Evolutionary conservation across 2,888 invertebrate genomes (phyloP).

Genomic region (Lycocerus yunnanus): DNA sequence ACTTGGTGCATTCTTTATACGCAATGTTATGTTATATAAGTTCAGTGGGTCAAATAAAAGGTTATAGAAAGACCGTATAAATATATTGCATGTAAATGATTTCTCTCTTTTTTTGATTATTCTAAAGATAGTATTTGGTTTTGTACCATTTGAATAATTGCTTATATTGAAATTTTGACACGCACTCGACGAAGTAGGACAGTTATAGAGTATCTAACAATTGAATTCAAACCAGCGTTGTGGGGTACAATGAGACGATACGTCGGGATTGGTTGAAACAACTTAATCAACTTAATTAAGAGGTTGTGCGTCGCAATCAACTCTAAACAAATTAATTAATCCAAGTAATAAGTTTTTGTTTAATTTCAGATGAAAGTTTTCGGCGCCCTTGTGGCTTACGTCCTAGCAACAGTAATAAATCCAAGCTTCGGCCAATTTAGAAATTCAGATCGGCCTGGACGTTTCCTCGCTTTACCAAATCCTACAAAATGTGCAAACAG

Average conservation of each 20-base stretch:
- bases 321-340: not conserved
- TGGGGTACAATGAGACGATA: too few species aligned
- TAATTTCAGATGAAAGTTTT: slow-evolving; percentile 68
- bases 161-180: too few species aligned
- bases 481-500: slow-evolving; percentile 83
- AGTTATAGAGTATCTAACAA: not conserved
- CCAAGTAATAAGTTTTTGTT: slow-evolving; percentile 13
- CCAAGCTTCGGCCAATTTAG: slow-evolving; percentile 62
- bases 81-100: slow-evolving; percentile 19
- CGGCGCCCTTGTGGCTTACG: slow-evolving; percentile 64
- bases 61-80: slow-evolving; percentile 21
- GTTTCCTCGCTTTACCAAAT: slow-evolving; percentile 81
- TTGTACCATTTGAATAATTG: not conserved
- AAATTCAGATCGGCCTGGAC: slow-evolving; percentile 75
- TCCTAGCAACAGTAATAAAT: slow-evolving; percentile 60
- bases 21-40: slow-evolving; percentile 20
- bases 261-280: too few species aligned
- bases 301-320: not conserved
- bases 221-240: not conserved
- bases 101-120: slow-evolving; percentile 7
- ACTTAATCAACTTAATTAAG: too few species aligned
- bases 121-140: not conserved
- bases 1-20: slow-evolving; percentile 14
- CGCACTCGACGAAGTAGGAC: too few species aligned
- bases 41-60: slow-evolving; percentile 31